Evolutionary conservation across 2,888 invertebrate genomes (phyloP).

Genomic region (Drosophila austrosaltans): DNA sequence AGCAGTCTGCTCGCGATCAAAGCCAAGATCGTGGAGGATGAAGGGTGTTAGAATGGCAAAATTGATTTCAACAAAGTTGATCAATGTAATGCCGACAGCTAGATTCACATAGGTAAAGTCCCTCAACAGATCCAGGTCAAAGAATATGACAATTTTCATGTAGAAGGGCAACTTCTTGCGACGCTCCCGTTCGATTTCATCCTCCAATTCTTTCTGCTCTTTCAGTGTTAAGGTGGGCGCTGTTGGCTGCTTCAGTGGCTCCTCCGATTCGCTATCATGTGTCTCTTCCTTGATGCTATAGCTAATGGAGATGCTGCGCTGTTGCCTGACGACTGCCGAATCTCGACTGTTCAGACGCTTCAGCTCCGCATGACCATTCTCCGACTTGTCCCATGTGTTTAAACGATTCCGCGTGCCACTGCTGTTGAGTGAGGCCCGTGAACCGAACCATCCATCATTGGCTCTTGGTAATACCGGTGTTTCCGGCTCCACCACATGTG

Average conservation of each 20-base stretch:
- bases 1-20: slow-evolving; percentile 85
- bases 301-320: slow-evolving; percentile 73
- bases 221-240: slow-evolving; percentile 38
- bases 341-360: slow-evolving; percentile 72
- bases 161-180: slow-evolving; percentile 84
- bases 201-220: slow-evolving; percentile 59
- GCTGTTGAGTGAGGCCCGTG: slow-evolving; percentile 75
- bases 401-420: slow-evolving; percentile 64
- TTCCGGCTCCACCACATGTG: slow-evolving; percentile 87
- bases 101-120: slow-evolving; percentile 89
- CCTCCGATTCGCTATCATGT: slow-evolving; percentile 21
- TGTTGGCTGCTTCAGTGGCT: slow-evolving; percentile 17
- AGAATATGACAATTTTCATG: slow-evolving; percentile 87
- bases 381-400: slow-evolving; percentile 65
- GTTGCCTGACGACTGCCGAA: slow-evolving; percentile 45
- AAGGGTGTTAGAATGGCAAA: slow-evolving; percentile 91
- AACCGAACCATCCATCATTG: slow-evolving; percentile 82
- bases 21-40: slow-evolving; percentile 87
- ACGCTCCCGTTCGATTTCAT: slow-evolving; percentile 58
- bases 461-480: slow-evolving; percentile 86
- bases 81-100: slow-evolving; percentile 88
- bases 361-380: slow-evolving; percentile 57
- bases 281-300: slow-evolving; percentile 77
- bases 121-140: slow-evolving; percentile 88
- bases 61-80: slow-evolving; percentile 89